Evolutionary conservation across 2,888 invertebrate species (phyloP), one percentile per base, ranked within the genome.

Genomic region (Pediacus dermestoides): DNA sequence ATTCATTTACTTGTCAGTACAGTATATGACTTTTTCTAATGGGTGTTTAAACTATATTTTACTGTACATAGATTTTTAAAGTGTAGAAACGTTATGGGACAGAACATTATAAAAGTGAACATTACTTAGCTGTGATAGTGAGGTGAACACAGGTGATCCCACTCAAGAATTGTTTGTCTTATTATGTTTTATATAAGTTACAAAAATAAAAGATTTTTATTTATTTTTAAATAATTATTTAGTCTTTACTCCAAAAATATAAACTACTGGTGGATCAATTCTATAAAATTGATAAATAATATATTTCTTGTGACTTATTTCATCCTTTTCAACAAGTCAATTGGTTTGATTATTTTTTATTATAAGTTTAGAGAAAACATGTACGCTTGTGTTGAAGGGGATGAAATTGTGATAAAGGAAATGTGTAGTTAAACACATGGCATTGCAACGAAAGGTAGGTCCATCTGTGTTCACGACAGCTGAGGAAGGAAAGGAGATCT

Each of bases 381-480:
- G n/a, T n/a, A n/a, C n/a, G n/a, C n/a, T n/a, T n/a, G n/a, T n/a
- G n/a, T n/a, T n/a, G n/a, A n/a, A n/a, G n/a, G n/a, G n/a, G n/a
- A n/a, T 23, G 18, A 21, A 25, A 34, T 16, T 9, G 28, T 27
- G 32, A 22, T 34, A 15, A 27, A 23, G 37, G 26, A 30, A 28
- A 25, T 25, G 27, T 28, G 31, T 45, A 21, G 23, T 30, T 16
- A 18, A 14, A 9, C 37, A 31, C 30, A 32, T 42, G 40, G 31
- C 21, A 41, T 37, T 32, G 35, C 61, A 56, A 44, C 63, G 50
- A 60, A 68, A 68, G 67, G 67, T 67, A 68, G 67, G 67, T 67
- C 63, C 63, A 61, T 65, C 74, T 75, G 75, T 76, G 75, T 76
- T 76, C 75, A 65, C 63, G 54, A 61, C 68, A 67, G 69, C 60